Base-by-base conservation (phyloP, 1,140 invertebrate species). In the Pseudomyrmex sp. region DNA sequence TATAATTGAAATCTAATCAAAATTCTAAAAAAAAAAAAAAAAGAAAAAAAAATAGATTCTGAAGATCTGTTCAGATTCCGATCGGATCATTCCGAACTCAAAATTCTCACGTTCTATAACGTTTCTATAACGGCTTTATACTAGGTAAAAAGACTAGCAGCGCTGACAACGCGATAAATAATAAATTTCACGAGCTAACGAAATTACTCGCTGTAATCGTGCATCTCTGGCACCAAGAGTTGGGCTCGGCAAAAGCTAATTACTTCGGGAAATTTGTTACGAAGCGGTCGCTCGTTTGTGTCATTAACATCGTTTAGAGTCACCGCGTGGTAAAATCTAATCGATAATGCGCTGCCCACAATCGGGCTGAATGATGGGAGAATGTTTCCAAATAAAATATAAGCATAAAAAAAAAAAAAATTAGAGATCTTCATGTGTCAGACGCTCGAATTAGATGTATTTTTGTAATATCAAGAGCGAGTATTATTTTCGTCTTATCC, bases 401-500 rank as follows among this genome's bases (percentile, higher is more conserved):
- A 35, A 80, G 70, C 20, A 15, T 7, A 48, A 48, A 48, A 48
- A 48, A 48, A 48, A 48, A 54, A 69, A 18, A 18, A 70, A 70
- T 35, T 35, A 18, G 20, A 8, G 59, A 18, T 72, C 20, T 50
- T 72, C 18, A 54, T 70, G 46, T 70, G 66, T 44, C 18, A 13
- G 18, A 12, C 46, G 44, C 23, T 58, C 46, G 20, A 70, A 79
- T 79, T 54, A 35, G 76, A 18, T 80, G 70, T 80, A 80, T 80
- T 80, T 80, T 70, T 3, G 54, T 80, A 23, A 35, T 48, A 66
- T 69, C 65, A 9, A 50, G 26, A 26, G 10, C 12, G 15, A 63
- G 5, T 59, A 59, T 76, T 68, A 76, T 66, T 75, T 75, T 54
- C 48, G 74, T 82, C 77, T 58, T 83, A 83, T 62, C 77, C 70